phyloP scores from a whole-genome alignment of 2,113 vertebrate species.

The Tricholaema leucomelas region DNA sequence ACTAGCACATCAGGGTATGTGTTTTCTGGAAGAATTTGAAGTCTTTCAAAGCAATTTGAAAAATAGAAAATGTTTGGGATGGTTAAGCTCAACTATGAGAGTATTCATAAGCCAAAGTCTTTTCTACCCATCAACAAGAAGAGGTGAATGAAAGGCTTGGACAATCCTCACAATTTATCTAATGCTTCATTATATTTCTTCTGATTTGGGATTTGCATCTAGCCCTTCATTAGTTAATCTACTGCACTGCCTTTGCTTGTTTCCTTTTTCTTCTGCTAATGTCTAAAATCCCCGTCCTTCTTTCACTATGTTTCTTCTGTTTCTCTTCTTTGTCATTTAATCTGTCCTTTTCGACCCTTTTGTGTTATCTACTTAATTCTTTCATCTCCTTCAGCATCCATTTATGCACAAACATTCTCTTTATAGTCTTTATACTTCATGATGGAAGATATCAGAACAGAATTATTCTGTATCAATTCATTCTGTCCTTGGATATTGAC shows the following conservation, averaged over 20 bases:
- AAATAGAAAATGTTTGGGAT: neutral
- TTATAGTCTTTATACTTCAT: neutral
- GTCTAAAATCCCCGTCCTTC: neutral
- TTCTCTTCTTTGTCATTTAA: neutral
- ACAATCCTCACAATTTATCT: neutral
- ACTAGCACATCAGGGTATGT: fast-evolving
- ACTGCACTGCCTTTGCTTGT: neutral
- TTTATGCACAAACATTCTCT: neutral
- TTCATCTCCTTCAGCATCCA: neutral
- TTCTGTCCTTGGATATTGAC: neutral
- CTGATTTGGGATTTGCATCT: neutral
- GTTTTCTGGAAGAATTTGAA: neutral
- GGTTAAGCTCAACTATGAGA: neutral
- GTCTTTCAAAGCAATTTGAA: neutral
- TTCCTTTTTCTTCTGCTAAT: neutral
- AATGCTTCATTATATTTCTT: neutral
- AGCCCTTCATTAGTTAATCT: neutral
- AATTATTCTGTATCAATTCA: neutral
- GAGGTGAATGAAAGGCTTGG: neutral
- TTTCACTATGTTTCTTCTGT: neutral
- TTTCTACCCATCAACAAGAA: neutral
- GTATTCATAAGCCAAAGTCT: neutral
- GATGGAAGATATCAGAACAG: neutral
- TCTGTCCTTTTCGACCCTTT: neutral
- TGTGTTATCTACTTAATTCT: neutral